Evolutionary conservation across 2,113 vertebrate genomes (phyloP).

Genomic region (Odocoileus hemionus): DNA sequence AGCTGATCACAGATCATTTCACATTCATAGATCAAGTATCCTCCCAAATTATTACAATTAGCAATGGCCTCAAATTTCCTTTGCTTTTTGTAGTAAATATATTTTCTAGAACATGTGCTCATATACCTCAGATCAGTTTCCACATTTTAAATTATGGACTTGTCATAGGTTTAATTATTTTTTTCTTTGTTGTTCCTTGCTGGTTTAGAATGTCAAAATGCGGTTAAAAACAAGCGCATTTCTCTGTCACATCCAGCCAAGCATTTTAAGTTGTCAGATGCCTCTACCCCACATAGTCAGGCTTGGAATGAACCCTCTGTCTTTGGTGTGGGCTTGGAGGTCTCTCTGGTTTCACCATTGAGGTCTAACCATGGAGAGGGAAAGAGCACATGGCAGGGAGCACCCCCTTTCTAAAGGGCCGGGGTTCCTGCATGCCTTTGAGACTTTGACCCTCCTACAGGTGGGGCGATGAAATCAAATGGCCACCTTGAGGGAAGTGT

Average conservation of each 20-base stretch:
- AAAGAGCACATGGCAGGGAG: no score
- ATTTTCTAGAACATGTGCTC: neutral
- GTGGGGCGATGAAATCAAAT: neutral
- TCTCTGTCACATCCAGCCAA: neutral
- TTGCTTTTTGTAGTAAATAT: neutral
- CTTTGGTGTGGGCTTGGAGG: neutral
- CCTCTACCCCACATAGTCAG: neutral
- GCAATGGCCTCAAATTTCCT: neutral
- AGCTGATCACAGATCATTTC: neutral
- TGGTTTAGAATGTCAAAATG: neutral
- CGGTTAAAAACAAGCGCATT: neutral
- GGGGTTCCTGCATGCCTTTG: neutral
- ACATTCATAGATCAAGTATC: neutral
- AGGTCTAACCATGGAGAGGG: neutral
- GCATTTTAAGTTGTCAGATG: neutral
- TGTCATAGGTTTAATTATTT: neutral
- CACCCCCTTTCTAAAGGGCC: neutral
- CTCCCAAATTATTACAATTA: neutral
- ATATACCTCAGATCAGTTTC: neutral
- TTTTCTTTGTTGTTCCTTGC: neutral
- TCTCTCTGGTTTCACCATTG: neutral
- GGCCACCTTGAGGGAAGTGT: neutral
- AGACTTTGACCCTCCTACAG: neutral
- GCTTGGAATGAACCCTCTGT: neutral
- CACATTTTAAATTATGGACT: neutral